These are phyloP conservation scores for Cladopsammia gracilis DNA, from an alignment of 64 coral and sea anemone genomes.

Conservation along the genomic window DNA sequence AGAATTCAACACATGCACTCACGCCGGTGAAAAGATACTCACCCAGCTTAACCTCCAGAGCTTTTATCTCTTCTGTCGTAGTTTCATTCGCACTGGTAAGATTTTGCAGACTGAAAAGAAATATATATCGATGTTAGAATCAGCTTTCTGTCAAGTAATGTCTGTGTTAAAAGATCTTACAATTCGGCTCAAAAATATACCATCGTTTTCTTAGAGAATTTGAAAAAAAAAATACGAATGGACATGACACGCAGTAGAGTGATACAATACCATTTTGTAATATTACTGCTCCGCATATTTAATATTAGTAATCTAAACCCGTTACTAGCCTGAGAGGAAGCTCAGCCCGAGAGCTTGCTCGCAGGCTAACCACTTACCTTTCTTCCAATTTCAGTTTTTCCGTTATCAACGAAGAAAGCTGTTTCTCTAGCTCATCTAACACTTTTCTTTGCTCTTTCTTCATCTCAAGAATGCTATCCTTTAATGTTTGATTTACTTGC, in stretches of 20 bases:
- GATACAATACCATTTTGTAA: no score
- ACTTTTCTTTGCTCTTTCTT: slow-evolving; percentile 32
- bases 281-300: no score
- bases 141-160: background rate
- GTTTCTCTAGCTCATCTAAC: slow-evolving; percentile 31
- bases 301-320: no score
- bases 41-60: slow-evolving; percentile 26
- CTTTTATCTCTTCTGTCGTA: slow-evolving; percentile 6
- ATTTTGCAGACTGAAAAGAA: background rate
- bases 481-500: slow-evolving; percentile 8
- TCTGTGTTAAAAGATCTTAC: no score
- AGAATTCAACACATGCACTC: no score
- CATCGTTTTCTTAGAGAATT: no score
- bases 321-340: no score
- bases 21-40: background rate
- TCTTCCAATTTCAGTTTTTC: slow-evolving; percentile 41
- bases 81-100: background rate
- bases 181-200: no score
- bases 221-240: no score
- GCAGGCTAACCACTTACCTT: background rate
- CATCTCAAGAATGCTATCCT: background rate
- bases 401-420: slow-evolving; percentile 24
- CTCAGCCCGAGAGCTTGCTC: no score
- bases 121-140: background rate
- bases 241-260: no score